Base-by-base conservation (phyloP, 2,797 vertebrate species). In the Chelmon rostratus region DNA sequence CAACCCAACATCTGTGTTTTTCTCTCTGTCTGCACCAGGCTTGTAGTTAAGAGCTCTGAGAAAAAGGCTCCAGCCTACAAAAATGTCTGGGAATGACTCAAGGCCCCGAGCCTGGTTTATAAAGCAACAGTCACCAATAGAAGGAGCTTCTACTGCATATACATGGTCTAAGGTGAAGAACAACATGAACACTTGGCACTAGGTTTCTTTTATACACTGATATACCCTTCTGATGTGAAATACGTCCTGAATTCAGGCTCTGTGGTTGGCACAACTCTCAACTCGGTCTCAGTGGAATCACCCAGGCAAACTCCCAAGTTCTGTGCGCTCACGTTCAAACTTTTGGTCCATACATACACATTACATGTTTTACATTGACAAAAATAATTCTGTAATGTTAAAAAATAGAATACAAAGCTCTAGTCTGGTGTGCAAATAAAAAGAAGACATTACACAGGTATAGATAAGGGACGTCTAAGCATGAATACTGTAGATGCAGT, bases 361-460 rank as follows among this genome's bases (percentile, higher is more conserved):
- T 87, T 88, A 91, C 71, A 91, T 89, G 89, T 93, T 92, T 93
- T 91, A 95, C 94, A 94, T 84, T 86, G 93, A 94, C 86, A 93
- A 95, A 95, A 95, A 95, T 95, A 94, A 95, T 95, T 94, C 87
- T 94, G 94, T 93, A 95, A 94, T 94, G 94, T 93, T 95, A 94
- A 92, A 95, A 96, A 94, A 94, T 95, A 94, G 93, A 95, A 92
- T 94, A 95, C 93, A 95, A 95, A 92, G 95, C 93, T 94, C 94
- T 95, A 94, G 87, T 93, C 89, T 92, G 91, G 92, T 95, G 95
- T 96, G 95, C 95, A 96, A 96, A 96, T 91, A 92, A 93, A 94
- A 92, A 93, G 80, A 91, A 89, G 91, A 94, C 90, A 92, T 83
- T 93, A 93, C 91, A 94, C 93, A 95, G 88, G 93, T 94, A 93